These are phyloP conservation scores for Lucilia cuprina DNA, from an alignment of 1,140 invertebrate genomes.

Conservation along the genomic window DNA sequence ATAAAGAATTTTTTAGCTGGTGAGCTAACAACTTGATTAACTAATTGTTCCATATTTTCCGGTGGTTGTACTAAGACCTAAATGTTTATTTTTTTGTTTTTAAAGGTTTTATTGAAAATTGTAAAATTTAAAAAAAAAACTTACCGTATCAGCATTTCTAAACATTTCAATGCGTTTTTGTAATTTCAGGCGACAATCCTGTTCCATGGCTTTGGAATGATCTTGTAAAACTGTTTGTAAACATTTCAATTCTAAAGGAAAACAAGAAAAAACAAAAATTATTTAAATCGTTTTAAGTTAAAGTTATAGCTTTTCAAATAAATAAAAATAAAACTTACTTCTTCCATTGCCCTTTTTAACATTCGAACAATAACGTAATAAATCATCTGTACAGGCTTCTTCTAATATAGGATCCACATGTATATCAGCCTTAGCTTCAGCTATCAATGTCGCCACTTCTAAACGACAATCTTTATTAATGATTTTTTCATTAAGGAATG, in stretches of 20 bases:
- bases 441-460: constrained; percentile 83
- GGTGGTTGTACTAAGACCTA: constrained; percentile 66
- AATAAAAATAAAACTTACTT: too few relatives aligned
- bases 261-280: constrained; percentile 19
- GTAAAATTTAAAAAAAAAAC: background rate
- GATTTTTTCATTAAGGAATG: constrained; percentile 75
- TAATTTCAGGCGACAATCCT: constrained; percentile 80
- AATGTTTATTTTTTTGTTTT: background rate
- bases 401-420: constrained; percentile 83
- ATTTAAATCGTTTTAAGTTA: constrained; percentile 8
- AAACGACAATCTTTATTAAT: constrained; percentile 75
- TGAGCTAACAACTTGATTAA: constrained; percentile 72
- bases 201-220: constrained; percentile 71
- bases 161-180: constrained; percentile 87
- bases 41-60: constrained; percentile 76
- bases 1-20: constrained; percentile 82
- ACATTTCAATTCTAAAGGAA: constrained; percentile 80
- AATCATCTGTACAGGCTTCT: constrained; percentile 77
- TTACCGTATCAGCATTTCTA: constrained; percentile 78
- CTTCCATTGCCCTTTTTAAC: constrained; percentile 85
- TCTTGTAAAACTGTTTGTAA: constrained; percentile 76
- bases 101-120: background rate
- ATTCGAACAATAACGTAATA: constrained; percentile 84
- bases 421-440: constrained; percentile 82
- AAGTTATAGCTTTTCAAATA: too few relatives aligned